These are phyloP conservation scores for Syrmaticus mikado DNA, from an alignment of 2,113 vertebrate genomes.

Conservation along the genomic window DNA sequence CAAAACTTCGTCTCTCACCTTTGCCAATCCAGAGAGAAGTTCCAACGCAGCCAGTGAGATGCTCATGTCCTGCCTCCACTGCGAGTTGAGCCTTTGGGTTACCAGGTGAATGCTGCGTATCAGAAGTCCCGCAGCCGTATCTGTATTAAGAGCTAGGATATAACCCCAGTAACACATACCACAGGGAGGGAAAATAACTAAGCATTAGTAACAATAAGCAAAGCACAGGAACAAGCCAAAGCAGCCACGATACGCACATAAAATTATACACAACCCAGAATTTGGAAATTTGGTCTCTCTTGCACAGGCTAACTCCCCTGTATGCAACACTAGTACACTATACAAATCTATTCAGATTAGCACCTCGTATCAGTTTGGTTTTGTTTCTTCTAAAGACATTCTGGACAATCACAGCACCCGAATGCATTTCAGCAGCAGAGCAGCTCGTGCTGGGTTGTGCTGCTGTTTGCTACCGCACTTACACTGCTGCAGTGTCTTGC, in stretches of 20 bases:
- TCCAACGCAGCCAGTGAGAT: slow-evolving; percentile 95
- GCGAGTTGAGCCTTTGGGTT: slow-evolving; percentile 93
- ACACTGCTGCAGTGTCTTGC: neutral
- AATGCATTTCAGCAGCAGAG: neutral
- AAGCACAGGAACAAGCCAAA: slow-evolving; percentile 80
- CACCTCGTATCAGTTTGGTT: neutral
- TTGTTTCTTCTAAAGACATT: neutral
- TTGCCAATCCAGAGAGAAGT: slow-evolving; percentile 93
- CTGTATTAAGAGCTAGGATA: slow-evolving; percentile 97
- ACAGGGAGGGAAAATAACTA: slow-evolving; percentile 89
- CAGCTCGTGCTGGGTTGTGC: neutral
- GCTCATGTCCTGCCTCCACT: slow-evolving; percentile 96
- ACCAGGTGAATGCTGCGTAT: slow-evolving; percentile 96
- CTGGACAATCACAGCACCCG: neutral
- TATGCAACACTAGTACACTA: neutral
- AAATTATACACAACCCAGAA: slow-evolving; percentile 15
- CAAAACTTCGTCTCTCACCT: slow-evolving; percentile 79
- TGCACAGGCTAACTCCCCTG: neutral
- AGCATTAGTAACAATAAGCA: slow-evolving; percentile 86
- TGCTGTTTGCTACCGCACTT: neutral
- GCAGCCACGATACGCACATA: slow-evolving; percentile 76
- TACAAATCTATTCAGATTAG: neutral
- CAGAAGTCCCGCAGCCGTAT: slow-evolving; percentile 94
- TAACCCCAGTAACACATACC: slow-evolving; percentile 90
- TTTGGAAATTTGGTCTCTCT: neutral